A percentile compares a stretch with the other conserved stretches of the same genome.
phyloP scores from a whole-genome alignment of 2,888 invertebrate genomes.

The Rhingia campestris region DNA sequence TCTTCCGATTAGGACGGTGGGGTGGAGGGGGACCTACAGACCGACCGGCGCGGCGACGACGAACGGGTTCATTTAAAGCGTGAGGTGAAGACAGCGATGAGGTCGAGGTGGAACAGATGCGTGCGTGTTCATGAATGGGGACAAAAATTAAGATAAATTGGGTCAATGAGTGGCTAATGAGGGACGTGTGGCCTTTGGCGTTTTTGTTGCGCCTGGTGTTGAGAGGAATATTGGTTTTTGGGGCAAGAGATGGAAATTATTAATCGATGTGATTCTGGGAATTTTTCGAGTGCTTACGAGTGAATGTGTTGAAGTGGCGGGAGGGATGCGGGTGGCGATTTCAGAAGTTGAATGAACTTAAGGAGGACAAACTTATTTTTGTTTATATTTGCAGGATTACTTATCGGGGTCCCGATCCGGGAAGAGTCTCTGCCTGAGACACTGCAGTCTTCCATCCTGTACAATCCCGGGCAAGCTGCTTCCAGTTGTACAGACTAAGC shows the following conservation, averaged over 20 bases:
- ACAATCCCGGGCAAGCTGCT: too few species aligned
- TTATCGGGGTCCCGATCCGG: too few species aligned
- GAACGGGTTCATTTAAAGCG: slow-evolving; percentile 56
- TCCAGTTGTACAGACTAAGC: too few species aligned
- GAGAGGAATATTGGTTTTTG: background rate
- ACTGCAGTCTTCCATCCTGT: too few species aligned
- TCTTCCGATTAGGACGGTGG: background rate
- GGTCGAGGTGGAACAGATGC: slow-evolving; percentile 60
- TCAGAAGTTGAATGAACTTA: too few species aligned
- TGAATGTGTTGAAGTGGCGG: background rate
- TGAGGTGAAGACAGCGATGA: slow-evolving; percentile 52
- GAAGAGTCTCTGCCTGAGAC: too few species aligned
- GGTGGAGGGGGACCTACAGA: slow-evolving; percentile 1
- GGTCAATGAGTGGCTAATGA: slow-evolving; percentile 73
- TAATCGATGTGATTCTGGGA: too few species aligned
- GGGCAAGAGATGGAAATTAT: too few species aligned
- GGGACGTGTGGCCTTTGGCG: slow-evolving; percentile 48
- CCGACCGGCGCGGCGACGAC: background rate
- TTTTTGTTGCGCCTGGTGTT: background rate
- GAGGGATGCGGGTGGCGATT: too few species aligned
- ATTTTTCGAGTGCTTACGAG: background rate
- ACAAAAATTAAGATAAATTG: slow-evolving; percentile 72
- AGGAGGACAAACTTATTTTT: too few species aligned
- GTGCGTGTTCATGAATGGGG: slow-evolving; percentile 46
- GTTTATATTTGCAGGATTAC: too few species aligned